These are phyloP conservation scores for Leptopilina drosophilae DNA, from an alignment of 2,888 invertebrate species.

Conservation along the genomic window DNA sequence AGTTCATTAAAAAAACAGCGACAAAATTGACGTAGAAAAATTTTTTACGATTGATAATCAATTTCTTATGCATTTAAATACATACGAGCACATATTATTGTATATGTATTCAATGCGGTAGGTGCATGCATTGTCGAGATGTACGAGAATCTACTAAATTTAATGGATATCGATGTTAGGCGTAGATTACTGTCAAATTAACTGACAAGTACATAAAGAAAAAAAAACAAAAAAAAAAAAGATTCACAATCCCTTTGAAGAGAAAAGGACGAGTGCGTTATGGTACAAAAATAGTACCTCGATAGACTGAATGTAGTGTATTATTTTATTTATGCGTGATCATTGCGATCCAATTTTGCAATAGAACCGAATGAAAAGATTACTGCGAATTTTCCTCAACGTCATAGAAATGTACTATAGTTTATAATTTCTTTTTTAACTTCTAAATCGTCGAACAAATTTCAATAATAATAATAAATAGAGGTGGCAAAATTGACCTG, in stretches of 20 bases:
- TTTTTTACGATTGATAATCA: conserved; percentile 21
- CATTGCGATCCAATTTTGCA: conserved; percentile 4
- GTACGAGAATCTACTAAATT: conserved; percentile 35
- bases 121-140: conserved; percentile 38
- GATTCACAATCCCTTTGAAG: background rate
- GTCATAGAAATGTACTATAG: conserved; percentile 12
- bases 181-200: conserved; percentile 33
- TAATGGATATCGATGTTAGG: conserved; percentile 33
- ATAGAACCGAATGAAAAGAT: conserved; percentile 15
- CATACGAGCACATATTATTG: conserved; percentile 17
- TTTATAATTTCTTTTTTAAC: background rate
- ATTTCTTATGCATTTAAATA: conserved; percentile 31
- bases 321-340: conserved; percentile 43
- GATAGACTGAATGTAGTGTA: conserved; percentile 52
- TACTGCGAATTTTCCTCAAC: background rate
- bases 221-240: background rate
- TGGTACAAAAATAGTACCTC: conserved; percentile 41
- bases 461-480: background rate
- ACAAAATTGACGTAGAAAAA: conserved; percentile 7
- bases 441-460: background rate
- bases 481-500: background rate
- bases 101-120: conserved; percentile 35
- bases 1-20: conserved; percentile 1
- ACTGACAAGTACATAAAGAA: conserved; percentile 16
- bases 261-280: conserved; percentile 17